Conservation (phyloP, 2,888 invertebrate genomes). For the Dynastes tityus region DNA sequence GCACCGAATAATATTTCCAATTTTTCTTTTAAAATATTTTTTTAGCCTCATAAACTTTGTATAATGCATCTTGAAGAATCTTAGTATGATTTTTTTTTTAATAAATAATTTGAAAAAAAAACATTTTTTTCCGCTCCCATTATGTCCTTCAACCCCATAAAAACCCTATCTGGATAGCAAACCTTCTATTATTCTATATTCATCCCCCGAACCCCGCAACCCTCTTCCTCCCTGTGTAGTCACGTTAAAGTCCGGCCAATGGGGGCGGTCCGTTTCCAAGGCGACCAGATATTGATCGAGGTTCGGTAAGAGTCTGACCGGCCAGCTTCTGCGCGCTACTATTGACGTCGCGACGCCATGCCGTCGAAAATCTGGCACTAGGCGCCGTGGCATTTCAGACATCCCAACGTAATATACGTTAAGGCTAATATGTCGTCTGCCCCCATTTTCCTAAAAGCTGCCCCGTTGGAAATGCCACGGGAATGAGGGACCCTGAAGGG, state of each 20-base stretch:
- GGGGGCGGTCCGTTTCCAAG: constrained; percentile 39
- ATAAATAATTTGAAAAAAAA: background rate
- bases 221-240: background rate
- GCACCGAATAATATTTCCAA: background rate
- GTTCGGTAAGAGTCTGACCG: constrained; percentile 6
- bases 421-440: background rate
- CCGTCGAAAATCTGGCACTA: constrained; percentile 13
- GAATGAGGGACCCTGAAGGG: background rate
- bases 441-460: no score
- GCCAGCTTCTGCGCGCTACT: constrained; percentile 23
- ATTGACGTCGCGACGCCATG: constrained; percentile 21
- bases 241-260: constrained; percentile 33
- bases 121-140: background rate
- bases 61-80: background rate
- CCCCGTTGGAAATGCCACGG: background rate
- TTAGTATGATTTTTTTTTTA: background rate
- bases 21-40: background rate
- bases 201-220: background rate
- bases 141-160: background rate
- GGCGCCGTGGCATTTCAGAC: constrained; percentile 23
- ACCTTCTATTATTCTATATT: background rate
- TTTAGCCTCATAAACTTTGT: background rate
- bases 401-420: background rate
- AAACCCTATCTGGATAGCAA: background rate
- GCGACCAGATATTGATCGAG: constrained; percentile 48